Evolutionary conservation across 2,113 vertebrate species (phyloP).

Genomic region (Tiliqua scincoides): DNA sequence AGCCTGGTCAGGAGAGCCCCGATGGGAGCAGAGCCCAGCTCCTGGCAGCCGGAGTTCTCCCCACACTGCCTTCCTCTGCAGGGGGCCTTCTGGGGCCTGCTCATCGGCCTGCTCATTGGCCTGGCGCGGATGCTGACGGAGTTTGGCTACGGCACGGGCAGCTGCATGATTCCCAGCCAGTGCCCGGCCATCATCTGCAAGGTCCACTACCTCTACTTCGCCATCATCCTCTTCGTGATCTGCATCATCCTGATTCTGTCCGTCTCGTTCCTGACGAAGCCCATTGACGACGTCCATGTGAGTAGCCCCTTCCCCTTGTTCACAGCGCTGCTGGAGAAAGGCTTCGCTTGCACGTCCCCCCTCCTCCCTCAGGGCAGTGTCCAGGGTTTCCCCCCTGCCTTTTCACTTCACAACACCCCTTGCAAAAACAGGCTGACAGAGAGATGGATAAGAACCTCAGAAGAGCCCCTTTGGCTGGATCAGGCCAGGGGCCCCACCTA

Average conservation of each 20-base stretch:
- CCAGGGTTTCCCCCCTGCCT: too few species aligned
- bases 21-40: background rate
- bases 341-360: background rate
- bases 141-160: conserved; percentile 90
- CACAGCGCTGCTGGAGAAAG: background rate
- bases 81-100: conserved; percentile 93
- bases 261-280: conserved; percentile 91
- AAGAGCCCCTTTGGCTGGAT: too few species aligned
- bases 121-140: conserved; percentile 89
- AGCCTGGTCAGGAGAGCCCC: too few species aligned
- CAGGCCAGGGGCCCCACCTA: too few species aligned
- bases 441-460: too few species aligned
- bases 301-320: conserved; percentile 55
- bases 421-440: too few species aligned
- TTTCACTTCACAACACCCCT: too few species aligned
- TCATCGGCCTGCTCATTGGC: conserved; percentile 83
- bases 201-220: conserved; percentile 96
- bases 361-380: too few species aligned
- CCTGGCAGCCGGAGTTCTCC: background rate
- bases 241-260: conserved; percentile 74
- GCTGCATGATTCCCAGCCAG: conserved; percentile 82
- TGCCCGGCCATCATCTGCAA: conserved; percentile 93
- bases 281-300: conserved; percentile 93
- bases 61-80: conserved; percentile 51
- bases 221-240: conserved; percentile 85